Base-by-base conservation (phyloP, 2,888 invertebrate species). In the Linnaemya vulpina region DNA sequence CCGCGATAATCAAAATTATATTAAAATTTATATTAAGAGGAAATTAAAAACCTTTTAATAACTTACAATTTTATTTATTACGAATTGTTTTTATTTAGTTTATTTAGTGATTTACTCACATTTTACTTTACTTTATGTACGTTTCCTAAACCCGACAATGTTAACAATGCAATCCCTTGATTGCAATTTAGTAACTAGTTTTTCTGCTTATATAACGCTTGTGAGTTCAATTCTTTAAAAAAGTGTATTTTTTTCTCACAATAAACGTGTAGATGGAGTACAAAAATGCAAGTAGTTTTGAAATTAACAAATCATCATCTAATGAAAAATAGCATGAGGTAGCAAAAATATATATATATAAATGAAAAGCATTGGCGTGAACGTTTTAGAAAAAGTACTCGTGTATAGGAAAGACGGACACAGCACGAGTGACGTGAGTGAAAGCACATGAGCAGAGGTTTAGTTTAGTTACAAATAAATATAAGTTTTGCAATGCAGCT, bases 251-350 rank as follows among this genome's bases (percentile, higher is more conserved):
- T 67, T 43, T 65, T 53, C 40, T 60, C 70, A 9, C 17, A 43
- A 43, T 22, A 55, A 55, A 58, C 74, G 22, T 55, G 46, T 46
- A 11, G 22, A 17, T 1, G 25, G 10, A 40, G 60, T 67, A 40
- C 13, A 20, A 25, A 40, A 85, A 65, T 78, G 81, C 67, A 81
- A 74, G 43, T 58, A 22, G 51, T 55, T 65, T 71, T 40, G 71
- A 55, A 86, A 74, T 65, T 75, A 58, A 60, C 77, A 62, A 83
- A 63, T 86, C 84, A 83, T 73, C 74, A 58, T 75, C 62, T 87
- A 87, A 87, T 87, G 87, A 86, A 85, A 78, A 81, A 79, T 58
- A 80, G 79, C 79, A 85, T 87, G 87, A 87, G 78, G 67, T 84
- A 77, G 79, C 86, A 81, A 79, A 83, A 77, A 68, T 60, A 3